These are phyloP conservation scores for Chrysolina americana DNA, from an alignment of 2,888 invertebrate species.

Conservation along the genomic window DNA sequence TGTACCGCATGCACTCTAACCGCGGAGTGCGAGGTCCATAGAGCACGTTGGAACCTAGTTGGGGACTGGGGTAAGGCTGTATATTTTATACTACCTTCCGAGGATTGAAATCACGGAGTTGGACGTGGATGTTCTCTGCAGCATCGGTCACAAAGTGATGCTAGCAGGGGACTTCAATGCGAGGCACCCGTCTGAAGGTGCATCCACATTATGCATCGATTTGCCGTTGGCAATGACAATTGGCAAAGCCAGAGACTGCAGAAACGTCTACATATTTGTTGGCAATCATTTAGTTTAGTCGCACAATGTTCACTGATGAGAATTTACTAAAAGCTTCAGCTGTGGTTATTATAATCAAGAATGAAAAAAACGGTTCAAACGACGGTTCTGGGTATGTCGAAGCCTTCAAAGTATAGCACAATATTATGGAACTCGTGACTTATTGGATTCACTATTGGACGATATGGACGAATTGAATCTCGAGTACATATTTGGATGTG, in stretches of 20 bases:
- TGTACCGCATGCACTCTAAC: too few relatives aligned
- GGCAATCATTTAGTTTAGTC: neutral
- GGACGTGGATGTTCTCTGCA: too few relatives aligned
- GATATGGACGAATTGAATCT: neutral
- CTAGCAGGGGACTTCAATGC: too few relatives aligned
- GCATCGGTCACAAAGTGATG: too few relatives aligned
- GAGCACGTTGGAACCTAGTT: too few relatives aligned
- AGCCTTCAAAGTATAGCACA: neutral
- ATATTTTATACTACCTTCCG: too few relatives aligned
- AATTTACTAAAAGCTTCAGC: conserved; percentile 9
- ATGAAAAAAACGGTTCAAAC: neutral
- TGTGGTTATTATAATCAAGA: neutral
- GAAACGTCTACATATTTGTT: conserved; percentile 8
- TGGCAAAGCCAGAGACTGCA: neutral
- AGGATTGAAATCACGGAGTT: too few relatives aligned
- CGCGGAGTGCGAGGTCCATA: too few relatives aligned
- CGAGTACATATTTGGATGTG: neutral
- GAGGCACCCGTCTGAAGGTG: too few relatives aligned
- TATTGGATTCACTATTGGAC: neutral
- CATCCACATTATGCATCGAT: neutral
- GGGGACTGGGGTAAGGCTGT: too few relatives aligned
- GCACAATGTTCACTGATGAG: too few relatives aligned
- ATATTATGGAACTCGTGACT: neutral
- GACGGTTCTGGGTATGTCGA: neutral
- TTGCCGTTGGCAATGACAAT: neutral